Evolutionary conservation across 2,797 vertebrate genomes (phyloP).

Genomic region (Manis crassicaudata): DNA sequence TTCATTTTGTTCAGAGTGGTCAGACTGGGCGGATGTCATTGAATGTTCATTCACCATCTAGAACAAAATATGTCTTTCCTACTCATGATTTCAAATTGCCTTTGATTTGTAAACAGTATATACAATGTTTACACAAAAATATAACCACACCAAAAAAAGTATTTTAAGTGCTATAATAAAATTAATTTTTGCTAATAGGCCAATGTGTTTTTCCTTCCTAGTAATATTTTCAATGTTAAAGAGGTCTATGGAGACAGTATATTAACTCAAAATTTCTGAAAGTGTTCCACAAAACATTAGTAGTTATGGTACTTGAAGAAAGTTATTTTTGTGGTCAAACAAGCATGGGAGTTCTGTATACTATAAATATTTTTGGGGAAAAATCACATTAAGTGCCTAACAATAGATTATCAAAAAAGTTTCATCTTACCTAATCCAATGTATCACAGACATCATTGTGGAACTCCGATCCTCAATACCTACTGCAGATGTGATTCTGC

Average conservation of each 20-base stretch:
- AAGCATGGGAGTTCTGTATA: neutral
- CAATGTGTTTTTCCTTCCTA: conserved; percentile 2
- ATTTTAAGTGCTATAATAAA: conserved; percentile 12
- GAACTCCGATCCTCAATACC: neutral
- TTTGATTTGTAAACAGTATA: neutral
- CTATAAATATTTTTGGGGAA: neutral
- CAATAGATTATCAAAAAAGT: neutral
- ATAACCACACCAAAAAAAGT: neutral
- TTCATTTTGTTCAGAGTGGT: neutral
- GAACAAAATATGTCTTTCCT: neutral
- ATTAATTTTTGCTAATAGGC: neutral
- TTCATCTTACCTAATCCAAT: neutral
- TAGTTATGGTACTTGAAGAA: conserved; percentile 23
- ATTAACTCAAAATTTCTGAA: conserved; percentile 25
- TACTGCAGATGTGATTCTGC: neutral
- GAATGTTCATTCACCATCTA: conserved; percentile 14
- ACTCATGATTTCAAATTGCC: conserved; percentile 12
- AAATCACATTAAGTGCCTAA: conserved; percentile 7
- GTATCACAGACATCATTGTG: neutral
- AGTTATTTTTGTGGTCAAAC: conserved; percentile 6
- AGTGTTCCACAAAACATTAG: neutral
- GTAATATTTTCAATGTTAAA: conserved; percentile 23
- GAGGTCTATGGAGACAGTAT: neutral
- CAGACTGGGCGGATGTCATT: neutral
- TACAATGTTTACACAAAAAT: neutral